phyloP scores from a whole-genome alignment of 2,797 vertebrate species.

The Pantherophis alleghaniensis region DNA sequence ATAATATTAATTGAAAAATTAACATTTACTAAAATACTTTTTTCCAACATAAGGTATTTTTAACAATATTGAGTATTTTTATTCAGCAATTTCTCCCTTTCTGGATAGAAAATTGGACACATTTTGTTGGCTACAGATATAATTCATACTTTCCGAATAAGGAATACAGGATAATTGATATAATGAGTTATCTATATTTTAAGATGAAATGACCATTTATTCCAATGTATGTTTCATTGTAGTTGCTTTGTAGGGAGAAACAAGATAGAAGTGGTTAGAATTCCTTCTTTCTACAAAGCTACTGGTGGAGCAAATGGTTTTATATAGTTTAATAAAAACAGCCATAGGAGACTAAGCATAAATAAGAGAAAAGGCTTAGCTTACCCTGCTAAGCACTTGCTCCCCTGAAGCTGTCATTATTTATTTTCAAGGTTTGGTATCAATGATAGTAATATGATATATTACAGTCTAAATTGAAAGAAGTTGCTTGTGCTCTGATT shows the following conservation, averaged over 20 bases:
- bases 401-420: not conserved
- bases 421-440: not conserved
- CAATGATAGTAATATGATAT: not conserved
- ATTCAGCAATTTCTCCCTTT: not conserved
- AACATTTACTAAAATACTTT: not conserved
- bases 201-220: not conserved
- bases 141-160: not conserved
- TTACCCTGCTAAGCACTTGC: not conserved
- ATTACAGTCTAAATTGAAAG: not conserved
- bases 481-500: not conserved
- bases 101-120: not conserved
- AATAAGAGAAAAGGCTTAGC: not conserved
- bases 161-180: not conserved
- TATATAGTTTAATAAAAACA: not conserved
- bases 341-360: not conserved
- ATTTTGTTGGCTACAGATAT: not conserved
- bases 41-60: not conserved
- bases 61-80: not conserved
- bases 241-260: not conserved
- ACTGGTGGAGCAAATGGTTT: not conserved
- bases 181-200: not conserved
- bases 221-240: not conserved
- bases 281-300: not conserved
- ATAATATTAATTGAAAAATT: not conserved
- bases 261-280: not conserved